Evolutionary conservation across 1,140 invertebrate genomes (phyloP).

Genomic region (Eubasilissa regina): DNA sequence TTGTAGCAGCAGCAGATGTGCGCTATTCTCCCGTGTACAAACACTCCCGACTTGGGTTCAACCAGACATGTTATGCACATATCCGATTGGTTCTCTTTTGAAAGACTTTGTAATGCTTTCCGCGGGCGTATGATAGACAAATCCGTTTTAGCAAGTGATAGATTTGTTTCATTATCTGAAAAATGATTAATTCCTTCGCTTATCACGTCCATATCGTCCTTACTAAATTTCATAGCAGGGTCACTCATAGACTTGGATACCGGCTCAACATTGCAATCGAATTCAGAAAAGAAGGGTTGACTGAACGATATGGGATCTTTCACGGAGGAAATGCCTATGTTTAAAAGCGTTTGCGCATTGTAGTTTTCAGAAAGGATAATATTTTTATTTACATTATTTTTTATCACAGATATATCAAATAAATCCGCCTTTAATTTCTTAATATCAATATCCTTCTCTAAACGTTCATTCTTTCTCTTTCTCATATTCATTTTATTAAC

Average conservation of each 20-base stretch:
- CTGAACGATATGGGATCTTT: conserved; percentile 52
- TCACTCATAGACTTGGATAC: conserved; percentile 52
- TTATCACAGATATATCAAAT: conserved; percentile 52
- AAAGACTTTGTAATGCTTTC: not conserved
- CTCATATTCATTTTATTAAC: conserved; percentile 5
- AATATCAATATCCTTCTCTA: conserved; percentile 17
- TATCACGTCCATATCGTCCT: conserved; percentile 53
- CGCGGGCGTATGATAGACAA: not conserved
- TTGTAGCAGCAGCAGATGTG: conserved; percentile 81
- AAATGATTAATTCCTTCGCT: conserved; percentile 53
- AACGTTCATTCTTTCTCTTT: conserved; percentile 45
- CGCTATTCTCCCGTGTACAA: conserved; percentile 76
- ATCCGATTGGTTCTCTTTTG: conserved; percentile 56
- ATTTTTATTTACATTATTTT: conserved; percentile 51
- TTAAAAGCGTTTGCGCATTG: conserved; percentile 35
- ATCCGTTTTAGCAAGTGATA: not conserved
- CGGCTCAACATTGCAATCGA: conserved; percentile 36
- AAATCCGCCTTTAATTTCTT: conserved; percentile 33
- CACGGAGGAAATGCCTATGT: conserved; percentile 10
- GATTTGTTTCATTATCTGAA: conserved; percentile 48
- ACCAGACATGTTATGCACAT: conserved; percentile 75
- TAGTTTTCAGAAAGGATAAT: conserved; percentile 43
- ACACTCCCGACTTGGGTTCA: conserved; percentile 77
- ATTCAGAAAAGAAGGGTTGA: conserved; percentile 49
- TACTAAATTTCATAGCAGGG: conserved; percentile 43